A percentile compares a stretch with the other conserved stretches of the same genome.
Evolutionary conservation across 2,113 vertebrate genomes (phyloP).

Genomic region (Lipophrys pholis): DNA sequence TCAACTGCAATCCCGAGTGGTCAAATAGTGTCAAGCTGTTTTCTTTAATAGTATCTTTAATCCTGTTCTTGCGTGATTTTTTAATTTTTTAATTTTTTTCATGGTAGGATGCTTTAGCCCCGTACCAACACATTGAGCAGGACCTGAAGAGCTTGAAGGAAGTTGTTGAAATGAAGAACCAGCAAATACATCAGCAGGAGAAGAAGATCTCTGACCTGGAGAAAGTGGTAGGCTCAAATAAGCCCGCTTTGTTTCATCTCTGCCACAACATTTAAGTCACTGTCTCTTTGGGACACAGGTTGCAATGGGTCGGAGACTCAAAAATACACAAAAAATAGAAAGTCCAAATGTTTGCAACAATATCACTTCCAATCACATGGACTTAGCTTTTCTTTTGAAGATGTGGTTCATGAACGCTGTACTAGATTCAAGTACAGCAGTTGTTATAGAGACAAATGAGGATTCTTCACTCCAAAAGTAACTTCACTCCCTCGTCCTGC

Average conservation of each 20-base stretch:
- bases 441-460: too few species aligned
- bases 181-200: constrained; percentile 96
- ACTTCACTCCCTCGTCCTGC: too few species aligned
- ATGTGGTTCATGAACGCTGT: too few species aligned
- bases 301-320: background rate
- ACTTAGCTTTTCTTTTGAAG: too few species aligned
- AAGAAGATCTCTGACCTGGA: constrained; percentile 94
- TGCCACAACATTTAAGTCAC: background rate
- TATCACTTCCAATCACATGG: too few species aligned
- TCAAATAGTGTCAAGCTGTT: background rate
- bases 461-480: too few species aligned
- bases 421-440: too few species aligned
- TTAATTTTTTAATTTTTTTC: too few species aligned
- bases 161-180: constrained; percentile 97
- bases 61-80: background rate
- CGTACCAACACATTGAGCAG: constrained; percentile 94
- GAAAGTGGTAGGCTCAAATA: constrained; percentile 90
- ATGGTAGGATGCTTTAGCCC: constrained; percentile 88
- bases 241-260: background rate
- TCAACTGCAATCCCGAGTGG: background rate
- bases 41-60: background rate
- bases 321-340: background rate
- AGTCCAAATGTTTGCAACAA: too few species aligned
- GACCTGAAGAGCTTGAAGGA: constrained; percentile 95
- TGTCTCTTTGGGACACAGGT: too few species aligned